These are phyloP conservation scores for Sinohyriopsis cumingii DNA, from an alignment of 2,888 invertebrate genomes.

Conservation along the genomic window DNA sequence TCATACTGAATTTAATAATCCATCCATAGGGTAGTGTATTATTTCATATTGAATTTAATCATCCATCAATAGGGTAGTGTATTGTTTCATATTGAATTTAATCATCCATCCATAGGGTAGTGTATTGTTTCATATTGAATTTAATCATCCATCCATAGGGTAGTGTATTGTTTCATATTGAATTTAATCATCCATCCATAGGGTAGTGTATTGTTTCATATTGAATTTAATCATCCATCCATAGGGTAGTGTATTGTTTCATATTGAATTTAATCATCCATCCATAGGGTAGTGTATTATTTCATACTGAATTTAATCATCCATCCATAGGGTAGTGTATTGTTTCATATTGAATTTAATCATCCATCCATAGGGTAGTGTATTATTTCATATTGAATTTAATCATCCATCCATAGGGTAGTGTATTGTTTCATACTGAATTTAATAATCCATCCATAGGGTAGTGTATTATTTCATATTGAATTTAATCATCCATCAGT, in stretches of 20 bases:
- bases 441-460: constrained; percentile 80
- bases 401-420: constrained; percentile 85
- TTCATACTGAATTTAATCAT: constrained; percentile 73
- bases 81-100: too few relatives aligned
- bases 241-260: constrained; percentile 76
- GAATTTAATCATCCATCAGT: constrained; percentile 81
- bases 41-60: constrained; percentile 65
- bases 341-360: not conserved
- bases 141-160: constrained; percentile 83
- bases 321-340: constrained; percentile 81
- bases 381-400: too few relatives aligned
- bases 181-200: constrained; percentile 81
- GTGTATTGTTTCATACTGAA: constrained; percentile 10
- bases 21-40: constrained; percentile 80
- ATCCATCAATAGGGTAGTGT: constrained; percentile 83
- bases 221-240: constrained; percentile 79
- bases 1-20: constrained; percentile 72
- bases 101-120: constrained; percentile 85
- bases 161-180: constrained; percentile 62
- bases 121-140: too few relatives aligned
- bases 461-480: constrained; percentile 71
- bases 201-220: constrained; percentile 73
- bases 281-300: constrained; percentile 78
- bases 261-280: constrained; percentile 76
- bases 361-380: constrained; percentile 85